Evolutionary conservation across 2,888 invertebrate genomes (phyloP).

Genomic region (Octodonta nipae): DNA sequence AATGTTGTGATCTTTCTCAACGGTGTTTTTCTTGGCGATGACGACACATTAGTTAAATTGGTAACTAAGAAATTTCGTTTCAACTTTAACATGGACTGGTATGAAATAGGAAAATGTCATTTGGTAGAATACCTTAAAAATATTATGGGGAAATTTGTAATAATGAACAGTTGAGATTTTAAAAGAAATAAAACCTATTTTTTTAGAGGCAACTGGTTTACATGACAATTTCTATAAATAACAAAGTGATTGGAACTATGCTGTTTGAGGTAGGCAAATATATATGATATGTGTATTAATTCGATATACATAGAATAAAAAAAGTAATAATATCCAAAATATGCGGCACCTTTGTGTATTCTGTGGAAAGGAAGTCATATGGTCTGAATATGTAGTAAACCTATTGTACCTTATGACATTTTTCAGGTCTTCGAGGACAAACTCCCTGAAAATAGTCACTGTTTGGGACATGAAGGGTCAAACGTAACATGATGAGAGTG

Average conservation of each 20-base stretch:
- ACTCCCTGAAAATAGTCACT: too few relatives aligned
- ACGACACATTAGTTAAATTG: conserved; percentile 36
- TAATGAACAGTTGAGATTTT: background rate
- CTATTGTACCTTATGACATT: too few relatives aligned
- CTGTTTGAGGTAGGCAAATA: conserved; percentile 51
- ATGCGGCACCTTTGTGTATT: too few relatives aligned
- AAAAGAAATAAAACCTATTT: background rate
- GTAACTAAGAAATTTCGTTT: conserved; percentile 38
- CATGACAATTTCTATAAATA: conserved; percentile 40
- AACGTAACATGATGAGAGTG: too few relatives aligned
- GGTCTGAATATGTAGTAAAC: too few relatives aligned
- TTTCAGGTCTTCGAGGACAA: too few relatives aligned
- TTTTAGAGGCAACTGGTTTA: conserved; percentile 46
- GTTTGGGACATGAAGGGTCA: too few relatives aligned
- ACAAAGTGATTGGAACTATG: conserved; percentile 38
- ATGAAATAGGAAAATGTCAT: conserved; percentile 33
- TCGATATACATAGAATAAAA: too few relatives aligned
- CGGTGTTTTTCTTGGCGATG: conserved; percentile 41
- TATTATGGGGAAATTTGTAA: conserved; percentile 27
- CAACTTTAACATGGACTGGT: conserved; percentile 36
- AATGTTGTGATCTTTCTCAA: conserved; percentile 41
- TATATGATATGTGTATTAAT: too few relatives aligned
- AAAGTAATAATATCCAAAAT: too few relatives aligned
- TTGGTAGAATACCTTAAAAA: conserved; percentile 36
- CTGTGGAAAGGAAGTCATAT: too few relatives aligned